These are phyloP conservation scores for Vulpes lagopus DNA, from an alignment of 2,113 vertebrate species.

Conservation along the genomic window DNA sequence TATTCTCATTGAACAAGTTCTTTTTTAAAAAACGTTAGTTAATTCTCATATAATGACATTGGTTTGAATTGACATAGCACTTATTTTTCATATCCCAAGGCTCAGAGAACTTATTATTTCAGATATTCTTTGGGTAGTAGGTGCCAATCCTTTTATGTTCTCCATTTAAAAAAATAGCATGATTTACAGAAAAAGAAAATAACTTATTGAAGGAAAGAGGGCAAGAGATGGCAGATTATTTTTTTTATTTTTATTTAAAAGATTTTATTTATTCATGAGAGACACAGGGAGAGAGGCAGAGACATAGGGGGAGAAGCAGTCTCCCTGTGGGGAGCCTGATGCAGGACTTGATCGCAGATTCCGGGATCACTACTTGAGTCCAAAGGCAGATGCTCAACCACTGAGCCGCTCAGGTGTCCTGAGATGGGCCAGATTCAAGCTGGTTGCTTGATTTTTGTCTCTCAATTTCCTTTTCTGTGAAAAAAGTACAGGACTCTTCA, in stretches of 20 bases:
- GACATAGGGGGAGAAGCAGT: no score
- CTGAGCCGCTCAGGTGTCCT: no score
- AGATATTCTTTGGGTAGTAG: not conserved
- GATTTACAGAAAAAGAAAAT: not conserved
- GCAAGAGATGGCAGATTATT: not conserved
- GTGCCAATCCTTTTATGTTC: not conserved
- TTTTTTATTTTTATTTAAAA: no score
- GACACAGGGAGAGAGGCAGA: no score
- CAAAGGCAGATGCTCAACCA: no score
- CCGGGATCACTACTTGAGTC: no score
- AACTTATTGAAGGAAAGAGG: not conserved
- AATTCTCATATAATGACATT: not conserved
- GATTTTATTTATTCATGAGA: no score
- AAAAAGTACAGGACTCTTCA: not conserved
- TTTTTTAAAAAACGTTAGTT: not conserved
- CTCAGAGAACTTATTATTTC: not conserved
- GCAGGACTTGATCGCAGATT: no score
- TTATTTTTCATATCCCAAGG: not conserved
- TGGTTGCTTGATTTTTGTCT: no score
- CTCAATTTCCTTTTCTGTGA: no score
- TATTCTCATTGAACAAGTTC: slow-evolving; percentile 20
- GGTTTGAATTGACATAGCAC: not conserved
- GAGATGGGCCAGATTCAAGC: not conserved
- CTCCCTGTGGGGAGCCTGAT: no score
- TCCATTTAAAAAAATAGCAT: not conserved